Percentiles rank a stretch among this genome's conserved stretches.
These are phyloP conservation scores for Myotis findleyi DNA, from an alignment of 2,797 vertebrate genomes.

Conservation along the genomic window DNA sequence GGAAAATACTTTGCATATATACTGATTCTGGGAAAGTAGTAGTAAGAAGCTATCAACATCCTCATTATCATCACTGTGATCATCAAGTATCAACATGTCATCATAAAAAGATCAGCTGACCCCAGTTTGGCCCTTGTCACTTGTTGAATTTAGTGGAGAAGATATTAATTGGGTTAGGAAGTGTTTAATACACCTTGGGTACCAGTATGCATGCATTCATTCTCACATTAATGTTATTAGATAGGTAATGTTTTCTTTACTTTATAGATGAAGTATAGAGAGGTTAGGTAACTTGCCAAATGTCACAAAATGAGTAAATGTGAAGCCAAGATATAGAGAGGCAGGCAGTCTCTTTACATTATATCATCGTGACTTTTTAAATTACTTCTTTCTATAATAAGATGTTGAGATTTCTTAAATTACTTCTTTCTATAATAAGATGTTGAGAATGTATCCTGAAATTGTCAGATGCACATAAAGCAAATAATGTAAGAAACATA, in stretches of 20 bases:
- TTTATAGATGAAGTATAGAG: background rate
- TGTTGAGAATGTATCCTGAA: background rate
- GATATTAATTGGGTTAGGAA: background rate
- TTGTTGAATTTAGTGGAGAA: background rate
- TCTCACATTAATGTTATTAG: background rate
- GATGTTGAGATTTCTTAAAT: background rate
- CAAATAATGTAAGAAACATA: background rate
- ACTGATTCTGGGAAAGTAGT: background rate
- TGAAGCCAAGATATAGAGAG: background rate
- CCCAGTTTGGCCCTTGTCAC: background rate
- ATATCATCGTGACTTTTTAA: background rate
- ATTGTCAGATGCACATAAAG: background rate
- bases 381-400: background rate
- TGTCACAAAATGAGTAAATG: background rate
- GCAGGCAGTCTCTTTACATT: background rate
- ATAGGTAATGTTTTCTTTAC: background rate
- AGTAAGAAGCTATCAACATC: background rate
- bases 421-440: background rate
- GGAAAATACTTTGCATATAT: background rate
- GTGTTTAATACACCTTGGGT: background rate
- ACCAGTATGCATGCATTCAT: background rate
- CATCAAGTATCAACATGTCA: background rate
- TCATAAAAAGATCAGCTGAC: background rate
- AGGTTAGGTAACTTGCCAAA: slow-evolving; percentile 17
- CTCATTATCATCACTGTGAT: background rate